phyloP scores from a whole-genome alignment of 2,113 vertebrate genomes.

The Sebastes fasciatus region DNA sequence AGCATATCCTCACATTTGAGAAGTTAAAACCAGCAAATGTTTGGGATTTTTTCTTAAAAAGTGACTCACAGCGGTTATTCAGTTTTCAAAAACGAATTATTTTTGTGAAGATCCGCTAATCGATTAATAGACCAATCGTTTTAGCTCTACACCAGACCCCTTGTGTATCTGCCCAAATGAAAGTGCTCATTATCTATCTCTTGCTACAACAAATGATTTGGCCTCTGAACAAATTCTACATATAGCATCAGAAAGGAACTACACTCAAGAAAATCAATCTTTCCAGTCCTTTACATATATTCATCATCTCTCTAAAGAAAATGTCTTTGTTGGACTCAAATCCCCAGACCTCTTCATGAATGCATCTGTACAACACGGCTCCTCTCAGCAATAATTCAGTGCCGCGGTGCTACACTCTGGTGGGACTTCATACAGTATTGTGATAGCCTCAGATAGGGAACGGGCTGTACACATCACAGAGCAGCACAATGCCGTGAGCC shows the following conservation, averaged over 20 bases:
- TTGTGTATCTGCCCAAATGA: not conserved
- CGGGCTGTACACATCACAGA: constrained; percentile 39
- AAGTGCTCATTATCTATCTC: not conserved
- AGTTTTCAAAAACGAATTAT: not conserved
- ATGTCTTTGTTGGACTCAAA: constrained; percentile 15
- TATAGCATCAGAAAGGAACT: not conserved
- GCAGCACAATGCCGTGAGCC: constrained; percentile 20
- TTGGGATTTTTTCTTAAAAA: too few species aligned
- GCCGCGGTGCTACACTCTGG: constrained; percentile 19
- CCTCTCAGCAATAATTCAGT: constrained; percentile 40
- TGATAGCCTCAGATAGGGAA: constrained; percentile 35
- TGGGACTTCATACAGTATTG: constrained; percentile 34
- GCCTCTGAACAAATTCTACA: not conserved
- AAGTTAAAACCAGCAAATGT: not conserved
- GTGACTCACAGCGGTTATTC: not conserved
- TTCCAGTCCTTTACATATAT: not conserved
- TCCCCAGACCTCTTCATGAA: constrained; percentile 16
- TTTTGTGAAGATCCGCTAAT: not conserved
- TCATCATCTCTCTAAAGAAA: not conserved
- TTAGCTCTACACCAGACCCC: not conserved
- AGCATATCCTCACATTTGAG: not conserved
- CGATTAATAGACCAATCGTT: not conserved
- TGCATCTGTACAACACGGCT: not conserved
- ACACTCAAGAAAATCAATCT: not conserved
- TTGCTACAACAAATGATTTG: not conserved